phyloP scores from a whole-genome alignment of 2,888 invertebrate species.

The Lepidocyrtinus sp. region DNA sequence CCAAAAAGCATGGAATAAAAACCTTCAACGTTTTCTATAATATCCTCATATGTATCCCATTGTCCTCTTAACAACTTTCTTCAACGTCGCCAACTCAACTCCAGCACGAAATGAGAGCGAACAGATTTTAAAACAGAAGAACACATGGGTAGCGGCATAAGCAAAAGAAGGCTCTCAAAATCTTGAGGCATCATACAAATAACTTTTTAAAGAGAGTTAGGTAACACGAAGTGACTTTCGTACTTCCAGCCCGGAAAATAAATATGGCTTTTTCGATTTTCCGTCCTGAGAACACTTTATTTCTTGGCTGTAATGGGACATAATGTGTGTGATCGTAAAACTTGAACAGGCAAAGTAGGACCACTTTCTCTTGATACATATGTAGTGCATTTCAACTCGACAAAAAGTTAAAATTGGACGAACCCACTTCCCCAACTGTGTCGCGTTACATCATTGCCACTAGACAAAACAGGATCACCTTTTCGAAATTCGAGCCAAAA shows the following conservation, averaged over 20 bases:
- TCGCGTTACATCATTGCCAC: too few species aligned
- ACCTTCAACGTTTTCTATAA: conserved; percentile 1
- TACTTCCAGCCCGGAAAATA: conserved; percentile 2
- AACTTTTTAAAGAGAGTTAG: conserved; percentile 9
- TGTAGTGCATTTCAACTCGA: neutral
- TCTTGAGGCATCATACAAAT: conserved; percentile 10
- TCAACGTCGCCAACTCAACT: conserved; percentile 10
- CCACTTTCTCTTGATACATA: neutral
- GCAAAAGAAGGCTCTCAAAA: neutral
- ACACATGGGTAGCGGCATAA: neutral
- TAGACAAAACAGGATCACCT: too few species aligned
- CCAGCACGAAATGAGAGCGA: neutral
- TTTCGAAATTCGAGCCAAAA: too few species aligned
- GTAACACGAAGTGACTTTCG: neutral
- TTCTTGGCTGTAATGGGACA: conserved; percentile 13
- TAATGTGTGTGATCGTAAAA: conserved; percentile 8
- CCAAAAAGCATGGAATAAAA: neutral
- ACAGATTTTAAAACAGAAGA: neutral
- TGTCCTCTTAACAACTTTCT: neutral
- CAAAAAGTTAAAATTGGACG: neutral
- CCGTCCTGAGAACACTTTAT: conserved; percentile 4
- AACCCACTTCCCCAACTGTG: too few species aligned
- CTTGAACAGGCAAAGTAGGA: neutral
- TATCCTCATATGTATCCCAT: conserved; percentile 3
- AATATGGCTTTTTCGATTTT: conserved; percentile 3